phyloP scores from a whole-genome alignment of 2,113 vertebrate species.

The Paedocypris sp. region DNA sequence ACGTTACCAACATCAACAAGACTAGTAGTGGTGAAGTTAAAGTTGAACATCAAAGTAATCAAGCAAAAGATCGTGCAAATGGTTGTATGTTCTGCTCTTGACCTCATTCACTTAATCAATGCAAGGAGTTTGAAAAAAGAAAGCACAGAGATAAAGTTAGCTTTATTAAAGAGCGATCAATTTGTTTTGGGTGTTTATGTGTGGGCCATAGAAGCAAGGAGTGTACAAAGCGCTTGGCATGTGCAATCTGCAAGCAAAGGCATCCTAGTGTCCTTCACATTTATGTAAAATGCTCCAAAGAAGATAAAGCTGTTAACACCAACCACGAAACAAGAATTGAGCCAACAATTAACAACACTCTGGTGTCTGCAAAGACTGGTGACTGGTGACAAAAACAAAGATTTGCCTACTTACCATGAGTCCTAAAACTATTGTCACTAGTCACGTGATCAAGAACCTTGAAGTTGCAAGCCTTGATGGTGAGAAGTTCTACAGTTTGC shows the following conservation, averaged over 20 bases:
- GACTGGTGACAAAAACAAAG: slow-evolving; percentile 4
- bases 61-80: not conserved
- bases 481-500: not conserved
- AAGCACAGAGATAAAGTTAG: not conserved
- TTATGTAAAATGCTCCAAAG: not conserved
- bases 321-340: not conserved
- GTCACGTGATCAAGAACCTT: not conserved
- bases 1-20: not conserved
- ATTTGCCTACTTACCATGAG: not conserved
- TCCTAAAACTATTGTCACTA: not conserved
- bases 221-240: not conserved
- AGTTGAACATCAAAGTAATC: not conserved
- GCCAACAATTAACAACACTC: not conserved
- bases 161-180: not conserved
- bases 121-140: not conserved
- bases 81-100: not conserved
- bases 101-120: not conserved
- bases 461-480: not conserved
- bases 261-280: not conserved
- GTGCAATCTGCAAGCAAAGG: not conserved
- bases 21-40: not conserved
- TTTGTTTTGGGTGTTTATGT: slow-evolving; percentile 15
- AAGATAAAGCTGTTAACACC: not conserved
- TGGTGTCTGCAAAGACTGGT: slow-evolving; percentile 7
- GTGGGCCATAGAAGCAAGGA: not conserved